A percentile compares a stretch with the other conserved stretches of the same genome.
Conservation (phyloP, 2,113 vertebrate genomes). For the Acanthochromis polyacanthus region DNA sequence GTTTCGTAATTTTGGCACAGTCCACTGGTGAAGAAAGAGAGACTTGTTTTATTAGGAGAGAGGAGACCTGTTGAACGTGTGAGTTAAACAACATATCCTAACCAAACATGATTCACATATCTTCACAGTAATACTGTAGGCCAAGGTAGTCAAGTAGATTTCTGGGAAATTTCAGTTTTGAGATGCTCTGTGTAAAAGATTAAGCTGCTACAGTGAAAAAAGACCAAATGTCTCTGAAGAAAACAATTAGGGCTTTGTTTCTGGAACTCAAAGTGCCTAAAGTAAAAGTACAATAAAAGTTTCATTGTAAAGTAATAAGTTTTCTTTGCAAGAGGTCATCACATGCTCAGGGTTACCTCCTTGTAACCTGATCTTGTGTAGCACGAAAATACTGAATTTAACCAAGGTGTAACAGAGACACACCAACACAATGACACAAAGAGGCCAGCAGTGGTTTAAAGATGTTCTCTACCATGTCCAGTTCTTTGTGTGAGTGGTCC, state of each 20-base stretch:
- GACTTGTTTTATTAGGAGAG: too few relatives aligned
- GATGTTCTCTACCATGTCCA: constrained; percentile 66
- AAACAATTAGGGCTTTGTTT: not conserved
- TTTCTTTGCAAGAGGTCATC: constrained; percentile 31
- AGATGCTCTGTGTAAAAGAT: not conserved
- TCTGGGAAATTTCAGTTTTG: not conserved
- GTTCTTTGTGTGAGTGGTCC: constrained; percentile 58
- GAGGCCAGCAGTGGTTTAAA: constrained; percentile 58
- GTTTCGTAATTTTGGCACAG: too few relatives aligned
- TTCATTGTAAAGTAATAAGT: constrained; percentile 1
- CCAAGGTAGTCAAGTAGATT: not conserved
- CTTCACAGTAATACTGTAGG: too few relatives aligned
- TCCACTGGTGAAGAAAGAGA: too few relatives aligned
- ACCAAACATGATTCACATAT: too few relatives aligned
- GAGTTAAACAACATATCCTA: too few relatives aligned
- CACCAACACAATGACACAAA: constrained; percentile 54
- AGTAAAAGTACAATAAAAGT: too few relatives aligned
- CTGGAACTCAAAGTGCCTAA: not conserved
- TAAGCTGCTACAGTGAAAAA: not conserved
- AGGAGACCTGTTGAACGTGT: too few relatives aligned
- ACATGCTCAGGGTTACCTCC: constrained; percentile 18
- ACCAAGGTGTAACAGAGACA: constrained; percentile 48
- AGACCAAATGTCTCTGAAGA: not conserved
- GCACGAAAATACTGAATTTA: constrained; percentile 32
- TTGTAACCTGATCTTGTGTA: constrained; percentile 43